phyloP scores from a whole-genome alignment of 2,888 invertebrate species.

The Tubulanus polymorphus region DNA sequence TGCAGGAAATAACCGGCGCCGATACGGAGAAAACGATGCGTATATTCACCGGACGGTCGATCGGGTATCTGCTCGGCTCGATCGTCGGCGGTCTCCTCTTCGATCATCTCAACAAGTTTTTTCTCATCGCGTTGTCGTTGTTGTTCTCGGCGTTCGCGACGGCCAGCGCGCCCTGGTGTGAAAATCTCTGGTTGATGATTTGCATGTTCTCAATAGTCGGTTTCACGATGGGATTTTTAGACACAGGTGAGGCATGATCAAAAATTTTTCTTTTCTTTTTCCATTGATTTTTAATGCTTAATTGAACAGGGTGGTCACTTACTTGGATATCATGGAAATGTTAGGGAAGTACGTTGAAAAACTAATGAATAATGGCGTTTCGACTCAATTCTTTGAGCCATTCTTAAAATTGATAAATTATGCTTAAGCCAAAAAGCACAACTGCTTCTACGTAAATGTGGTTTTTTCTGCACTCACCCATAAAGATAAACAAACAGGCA shows the following conservation, averaged over 20 bases:
- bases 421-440: too few species aligned
- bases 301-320: neutral
- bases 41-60: slow-evolving; percentile 51
- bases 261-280: neutral
- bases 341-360: too few species aligned
- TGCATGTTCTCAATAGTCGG: slow-evolving; percentile 49
- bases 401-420: too few species aligned
- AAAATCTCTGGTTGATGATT: slow-evolving; percentile 40
- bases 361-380: too few species aligned
- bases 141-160: slow-evolving; percentile 51
- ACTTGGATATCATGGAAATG: too few species aligned
- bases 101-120: slow-evolving; percentile 48
- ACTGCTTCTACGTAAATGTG: too few species aligned
- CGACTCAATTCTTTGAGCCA: too few species aligned
- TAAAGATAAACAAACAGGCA: too few species aligned
- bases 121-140: slow-evolving; percentile 50
- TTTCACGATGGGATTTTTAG: slow-evolving; percentile 52
- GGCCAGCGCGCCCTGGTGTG: slow-evolving; percentile 51
- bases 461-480: too few species aligned
- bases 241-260: slow-evolving; percentile 32
- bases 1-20: slow-evolving; percentile 42
- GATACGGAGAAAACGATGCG: slow-evolving; percentile 44
- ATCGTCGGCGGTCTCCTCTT: slow-evolving; percentile 49
- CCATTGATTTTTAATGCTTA: neutral
- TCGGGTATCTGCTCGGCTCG: slow-evolving; percentile 54